These are phyloP conservation scores for Geotrypetes seraphini DNA, from an alignment of 2,797 vertebrate species.

Conservation along the genomic window DNA sequence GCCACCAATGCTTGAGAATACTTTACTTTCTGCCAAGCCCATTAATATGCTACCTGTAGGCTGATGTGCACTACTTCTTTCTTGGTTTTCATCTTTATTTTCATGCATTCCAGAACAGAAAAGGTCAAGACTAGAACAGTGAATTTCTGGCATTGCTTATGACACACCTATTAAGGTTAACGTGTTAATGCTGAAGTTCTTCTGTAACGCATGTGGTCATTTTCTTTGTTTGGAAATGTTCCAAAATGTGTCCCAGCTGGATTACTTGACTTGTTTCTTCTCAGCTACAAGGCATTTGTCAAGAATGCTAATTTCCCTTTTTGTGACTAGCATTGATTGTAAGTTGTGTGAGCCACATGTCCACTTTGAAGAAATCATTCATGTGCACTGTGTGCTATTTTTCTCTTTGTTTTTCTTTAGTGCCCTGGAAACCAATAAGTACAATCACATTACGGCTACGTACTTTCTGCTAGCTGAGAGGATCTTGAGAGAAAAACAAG, in stretches of 20 bases:
- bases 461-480: slow-evolving; percentile 94
- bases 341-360: not conserved
- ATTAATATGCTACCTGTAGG: too few species aligned
- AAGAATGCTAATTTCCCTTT: not conserved
- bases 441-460: slow-evolving; percentile 97
- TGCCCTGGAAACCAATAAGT: slow-evolving; percentile 94
- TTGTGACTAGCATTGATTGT: not conserved
- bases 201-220: too few species aligned
- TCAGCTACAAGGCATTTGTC: not conserved
- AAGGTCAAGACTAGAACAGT: too few species aligned
- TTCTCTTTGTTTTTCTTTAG: slow-evolving; percentile 43
- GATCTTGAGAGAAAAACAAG: slow-evolving; percentile 92
- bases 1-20: too few species aligned
- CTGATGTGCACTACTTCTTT: too few species aligned
- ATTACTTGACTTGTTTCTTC: too few species aligned
- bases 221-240: not conserved
- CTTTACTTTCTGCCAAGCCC: too few species aligned
- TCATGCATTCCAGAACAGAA: too few species aligned
- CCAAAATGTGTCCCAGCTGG: not conserved
- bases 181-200: too few species aligned
- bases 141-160: too few species aligned
- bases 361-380: not conserved
- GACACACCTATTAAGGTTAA: too few species aligned
- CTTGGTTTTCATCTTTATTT: too few species aligned
- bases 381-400: slow-evolving; percentile 6